Base-by-base conservation (phyloP, 1,140 invertebrate genomes). In the Halyomorpha halys region DNA sequence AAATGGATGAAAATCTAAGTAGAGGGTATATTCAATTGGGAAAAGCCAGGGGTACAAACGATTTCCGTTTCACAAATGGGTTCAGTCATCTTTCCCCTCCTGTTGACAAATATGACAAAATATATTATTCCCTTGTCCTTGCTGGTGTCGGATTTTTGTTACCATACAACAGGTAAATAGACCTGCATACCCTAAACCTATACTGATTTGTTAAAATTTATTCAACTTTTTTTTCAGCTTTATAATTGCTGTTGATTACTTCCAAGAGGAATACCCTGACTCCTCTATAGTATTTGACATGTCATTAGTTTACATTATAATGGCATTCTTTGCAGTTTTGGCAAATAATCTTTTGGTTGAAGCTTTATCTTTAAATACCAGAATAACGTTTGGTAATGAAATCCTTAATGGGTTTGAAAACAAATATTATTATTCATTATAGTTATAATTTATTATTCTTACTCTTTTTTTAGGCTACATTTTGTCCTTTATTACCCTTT, bases 261-360 rank as follows among this genome's bases (percentile, higher is more conserved):
- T 91, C 76, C 87, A 93, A 79, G 77, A 78, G 1, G 81, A 86
- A 54, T 95, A 90, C 75, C 89, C 90, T 1, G 82, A 82, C 16
- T 85, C 86, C 0, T 89, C 88, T 0, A 89, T 95, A 62, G 85
- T 94, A 67, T 91, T 94, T 73, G 91, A 94, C 74, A 92, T 95
- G 86, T 91, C 89, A 16, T 81, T 91, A 39, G 88, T 92, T 25
- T 94, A 94, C 73, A 93, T 94, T 66, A 79, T 87, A 14, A 85
- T 89, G 65, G 90, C 91, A 27, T 91, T 93, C 69, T 81, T 88
- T 34, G 89, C 90, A 16, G 91, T 95, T 1, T 77, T 91, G 61
- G 80, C 86, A 25, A 94, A 93, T 73, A 95, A 94, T 72, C 76
- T 92, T 34, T 74, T 94, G 3, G 82, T 95, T 0, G 89, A 93